These are phyloP conservation scores for Erebia epiphron DNA, from an alignment of 2,888 invertebrate genomes.

Conservation along the genomic window DNA sequence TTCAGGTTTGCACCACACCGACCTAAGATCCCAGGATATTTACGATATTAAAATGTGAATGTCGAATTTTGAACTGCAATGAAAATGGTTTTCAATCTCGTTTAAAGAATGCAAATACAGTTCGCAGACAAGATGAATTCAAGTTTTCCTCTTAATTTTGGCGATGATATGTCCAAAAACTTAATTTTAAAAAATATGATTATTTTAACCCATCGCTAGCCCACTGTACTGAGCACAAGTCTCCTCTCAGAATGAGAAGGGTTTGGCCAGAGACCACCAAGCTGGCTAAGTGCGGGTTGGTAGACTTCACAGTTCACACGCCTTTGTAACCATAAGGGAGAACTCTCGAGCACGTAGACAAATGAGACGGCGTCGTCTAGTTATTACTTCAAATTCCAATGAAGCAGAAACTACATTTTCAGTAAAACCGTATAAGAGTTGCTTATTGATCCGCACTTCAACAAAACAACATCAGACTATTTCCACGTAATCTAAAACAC, in stretches of 20 bases:
- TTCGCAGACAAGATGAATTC: too few species aligned
- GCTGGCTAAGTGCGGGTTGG: too few species aligned
- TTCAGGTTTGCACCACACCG: slow-evolving; percentile 26
- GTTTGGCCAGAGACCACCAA: too few species aligned
- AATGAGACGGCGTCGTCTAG: not conserved
- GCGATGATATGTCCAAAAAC: not conserved
- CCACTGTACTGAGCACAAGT: too few species aligned
- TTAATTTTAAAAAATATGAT: too few species aligned
- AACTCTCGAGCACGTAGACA: too few species aligned
- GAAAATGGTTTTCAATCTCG: not conserved
- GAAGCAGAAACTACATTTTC: slow-evolving; percentile 25
- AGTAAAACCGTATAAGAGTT: slow-evolving; percentile 38
- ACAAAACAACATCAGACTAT: slow-evolving; percentile 40
- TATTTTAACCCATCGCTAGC: too few species aligned
- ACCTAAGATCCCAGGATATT: slow-evolving; percentile 13
- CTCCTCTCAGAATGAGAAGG: too few species aligned
- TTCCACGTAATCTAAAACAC: slow-evolving; percentile 34
- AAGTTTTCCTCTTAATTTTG: not conserved
- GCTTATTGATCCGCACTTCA: slow-evolving; percentile 38
- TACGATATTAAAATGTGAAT: not conserved
- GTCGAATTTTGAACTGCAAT: not conserved
- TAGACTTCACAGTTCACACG: too few species aligned
- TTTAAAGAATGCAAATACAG: not conserved
- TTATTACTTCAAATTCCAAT: not conserved
- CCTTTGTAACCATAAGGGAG: not conserved